Base-by-base conservation (phyloP, 2,113 vertebrate species). In the Vulpes lagopus region DNA sequence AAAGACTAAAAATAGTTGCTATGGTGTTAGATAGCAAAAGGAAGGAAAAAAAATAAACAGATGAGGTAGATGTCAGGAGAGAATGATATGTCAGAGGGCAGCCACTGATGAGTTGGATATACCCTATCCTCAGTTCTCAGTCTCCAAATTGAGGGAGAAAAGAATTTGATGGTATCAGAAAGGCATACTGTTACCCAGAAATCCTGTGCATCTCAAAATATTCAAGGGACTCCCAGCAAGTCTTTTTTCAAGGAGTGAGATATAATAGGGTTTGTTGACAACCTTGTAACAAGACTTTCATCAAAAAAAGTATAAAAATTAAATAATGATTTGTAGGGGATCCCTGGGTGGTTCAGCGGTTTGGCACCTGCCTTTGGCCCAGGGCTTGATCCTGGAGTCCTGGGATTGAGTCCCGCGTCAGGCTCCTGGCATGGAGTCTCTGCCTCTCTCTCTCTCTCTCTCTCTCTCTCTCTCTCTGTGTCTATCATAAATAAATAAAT, bases 91-190 rank as follows among this genome's bases (percentile, higher is more conserved):
- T 71, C 55, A 76, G 51, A 8, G 1, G 49, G 30, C 25, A 94
- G 32, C 27, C 81, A 78, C 0, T 30, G 43, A 96, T 59, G 12
- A 38, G 19, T 15, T 92, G 57, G 19, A 30, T 55, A 30, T 9
- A 53, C 0, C 7, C 11, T 35, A 6, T 64, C 30, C 71, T 59
- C 7, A 62, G 19, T 71, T 78, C 27, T 67, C 7, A 30, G 17
- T 43, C n/a, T 60, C 12, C 49, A 65, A 27, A 38, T 16, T 79
- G 51, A 53, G 86, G 14, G 59, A 59, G 27, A 92, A 60, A 79
- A 55, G n/a, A 90, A 82, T 78, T 38, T 92, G 27, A 86, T 38
- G 95, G 38, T 11, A 69, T 65, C 27, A 67, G 51, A 94, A 88
- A 90, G 12, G 10, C 8, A 71, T 79, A 59, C 32, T 84, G 1